These are phyloP conservation scores for Eupithecia exiguata DNA, from an alignment of 2,888 invertebrate species.

Conservation along the genomic window DNA sequence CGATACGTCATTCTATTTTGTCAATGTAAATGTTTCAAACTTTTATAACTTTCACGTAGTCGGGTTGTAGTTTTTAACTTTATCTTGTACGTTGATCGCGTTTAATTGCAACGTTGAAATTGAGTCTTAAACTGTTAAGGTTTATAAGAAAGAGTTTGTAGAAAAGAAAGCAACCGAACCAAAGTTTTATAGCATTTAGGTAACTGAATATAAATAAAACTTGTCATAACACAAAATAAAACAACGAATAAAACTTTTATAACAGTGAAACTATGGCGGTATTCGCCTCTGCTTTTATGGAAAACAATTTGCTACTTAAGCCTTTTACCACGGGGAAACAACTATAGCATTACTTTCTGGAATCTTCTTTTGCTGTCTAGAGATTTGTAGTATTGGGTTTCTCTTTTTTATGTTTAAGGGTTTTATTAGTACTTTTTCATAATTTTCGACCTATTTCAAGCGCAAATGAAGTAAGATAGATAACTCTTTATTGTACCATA, in stretches of 20 bases:
- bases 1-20: too few species aligned
- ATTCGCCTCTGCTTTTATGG: constrained; percentile 19
- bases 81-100: too few species aligned
- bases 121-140: too few species aligned
- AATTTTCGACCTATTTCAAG: too few species aligned
- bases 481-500: too few species aligned
- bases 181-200: not conserved
- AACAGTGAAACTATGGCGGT: not conserved
- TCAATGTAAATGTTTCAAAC: too few species aligned
- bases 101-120: too few species aligned
- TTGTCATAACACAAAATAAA: not conserved
- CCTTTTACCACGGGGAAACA: constrained; percentile 47
- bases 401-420: not conserved
- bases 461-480: too few species aligned
- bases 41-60: too few species aligned
- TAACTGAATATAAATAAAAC: not conserved
- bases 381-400: constrained; percentile 44
- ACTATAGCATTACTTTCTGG: constrained; percentile 43
- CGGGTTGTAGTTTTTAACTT: too few species aligned
- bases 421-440: not conserved
- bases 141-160: too few species aligned
- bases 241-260: not conserved
- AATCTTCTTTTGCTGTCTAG: constrained; percentile 47
- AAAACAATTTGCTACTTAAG: constrained; percentile 56
- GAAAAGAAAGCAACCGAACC: too few species aligned